Conservation (phyloP, 2,113 vertebrate genomes). For the Ia io region DNA sequence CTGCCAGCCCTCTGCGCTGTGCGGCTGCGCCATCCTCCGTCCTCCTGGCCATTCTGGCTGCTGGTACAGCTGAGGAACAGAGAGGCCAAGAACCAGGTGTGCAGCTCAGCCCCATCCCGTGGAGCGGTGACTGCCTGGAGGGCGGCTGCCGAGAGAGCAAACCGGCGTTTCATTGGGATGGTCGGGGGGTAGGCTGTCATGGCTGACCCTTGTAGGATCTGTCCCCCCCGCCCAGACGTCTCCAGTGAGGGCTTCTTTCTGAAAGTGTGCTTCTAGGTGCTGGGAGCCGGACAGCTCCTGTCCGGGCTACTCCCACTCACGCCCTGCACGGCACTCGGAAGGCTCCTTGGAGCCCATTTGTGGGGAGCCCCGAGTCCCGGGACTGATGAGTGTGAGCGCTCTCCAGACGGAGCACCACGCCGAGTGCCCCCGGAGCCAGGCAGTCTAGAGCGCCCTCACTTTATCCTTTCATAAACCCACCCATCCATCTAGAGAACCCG, state of each 20-base stretch:
- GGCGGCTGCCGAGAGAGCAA: too few relatives aligned
- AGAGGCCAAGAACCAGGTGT: background rate
- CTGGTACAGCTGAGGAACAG: too few relatives aligned
- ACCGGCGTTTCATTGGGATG: too few relatives aligned
- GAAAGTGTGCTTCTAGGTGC: background rate
- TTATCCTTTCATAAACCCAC: background rate
- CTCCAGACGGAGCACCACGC: background rate
- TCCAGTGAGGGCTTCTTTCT: background rate
- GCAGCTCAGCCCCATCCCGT: background rate
- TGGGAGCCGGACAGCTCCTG: too few relatives aligned
- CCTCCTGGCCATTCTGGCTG: background rate
- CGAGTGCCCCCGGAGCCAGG: background rate
- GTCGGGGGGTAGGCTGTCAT: background rate
- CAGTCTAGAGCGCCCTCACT: background rate
- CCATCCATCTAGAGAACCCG: too few relatives aligned
- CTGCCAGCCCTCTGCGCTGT: accelerated
- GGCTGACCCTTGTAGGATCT: too few relatives aligned
- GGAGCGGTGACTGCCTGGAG: background rate
- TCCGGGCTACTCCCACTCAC: background rate
- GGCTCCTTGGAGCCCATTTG: background rate
- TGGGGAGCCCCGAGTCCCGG: background rate
- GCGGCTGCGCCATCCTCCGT: background rate
- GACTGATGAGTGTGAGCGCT: background rate
- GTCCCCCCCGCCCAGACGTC: accelerated
- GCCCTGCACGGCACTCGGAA: background rate